Evolutionary conservation across 2,113 vertebrate species (phyloP), one percentile per base, ranked within the genome.

Genomic region (Oxyruncus cristatus): DNA sequence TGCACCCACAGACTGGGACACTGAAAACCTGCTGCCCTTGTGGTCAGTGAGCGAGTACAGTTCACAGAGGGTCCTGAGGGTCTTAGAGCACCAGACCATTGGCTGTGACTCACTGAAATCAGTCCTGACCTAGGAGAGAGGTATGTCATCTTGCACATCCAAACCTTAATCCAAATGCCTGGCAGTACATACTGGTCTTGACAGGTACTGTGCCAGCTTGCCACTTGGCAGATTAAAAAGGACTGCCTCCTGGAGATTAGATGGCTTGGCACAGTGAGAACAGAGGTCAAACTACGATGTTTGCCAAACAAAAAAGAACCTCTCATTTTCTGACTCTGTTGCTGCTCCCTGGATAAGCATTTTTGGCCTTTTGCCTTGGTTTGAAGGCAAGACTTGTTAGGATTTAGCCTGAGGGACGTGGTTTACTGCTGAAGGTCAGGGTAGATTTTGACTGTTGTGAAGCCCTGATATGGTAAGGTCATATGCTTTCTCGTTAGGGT

Each of bases 331-430:
- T 79, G 46, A 39, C 52, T 88, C 79, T 84, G 20, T 91, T 3
- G 12, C 76, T 75, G 91, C 56, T 96, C 92, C 88, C 93, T 93
- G 68, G 90, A 89, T 91, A 94, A 96, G 91, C 83, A 76, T 94
- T 96, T 90, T 96, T 97, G 96, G 96, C 93, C 85, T 94, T 96
- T 92, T 96, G 90, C 92, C 96, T 93, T 76, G 79, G 83, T 96
- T 96, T 91, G 93, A 96, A 97, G 92, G 85, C 61, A 95, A 68
- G 88, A 90, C 88, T 96, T 97, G 92, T 92, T 95, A 94, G 91
- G 73, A 95, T 91, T 94, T 96, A 74, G 92, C 95, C 92, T 84
- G 59, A 91, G 96, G 91, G 96, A 96, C 68, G 24, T 65, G 61
- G 62, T 96, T 96, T 96, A 46, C 89, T 81, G 91, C 23, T 96